Conservation (phyloP, 1,140 invertebrate species). For the Habropoda laboriosa region DNA sequence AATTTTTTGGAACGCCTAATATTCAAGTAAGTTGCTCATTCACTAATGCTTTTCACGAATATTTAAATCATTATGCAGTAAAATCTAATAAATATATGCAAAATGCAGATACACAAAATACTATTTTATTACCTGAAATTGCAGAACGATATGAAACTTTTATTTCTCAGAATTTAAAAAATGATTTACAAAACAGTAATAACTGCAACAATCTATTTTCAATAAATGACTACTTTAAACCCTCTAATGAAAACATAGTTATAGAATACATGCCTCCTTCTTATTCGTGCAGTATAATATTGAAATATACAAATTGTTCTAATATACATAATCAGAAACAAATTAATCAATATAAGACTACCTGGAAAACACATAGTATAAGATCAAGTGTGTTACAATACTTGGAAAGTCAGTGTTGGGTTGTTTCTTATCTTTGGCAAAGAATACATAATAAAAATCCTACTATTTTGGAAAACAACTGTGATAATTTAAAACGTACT, state of each 20-base stretch:
- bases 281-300: constrained; percentile 62
- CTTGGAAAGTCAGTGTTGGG: constrained; percentile 82
- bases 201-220: constrained; percentile 35
- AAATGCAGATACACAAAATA: constrained; percentile 6
- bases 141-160: constrained; percentile 60
- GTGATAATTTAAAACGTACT: constrained; percentile 71
- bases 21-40: constrained; percentile 63
- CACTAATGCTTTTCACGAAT: constrained; percentile 60
- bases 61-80: constrained; percentile 62
- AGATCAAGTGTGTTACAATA: constrained; percentile 81
- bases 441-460: constrained; percentile 78
- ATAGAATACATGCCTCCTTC: constrained; percentile 39
- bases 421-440: constrained; percentile 83
- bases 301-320: constrained; percentile 53
- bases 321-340: constrained; percentile 15
- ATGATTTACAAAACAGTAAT: neutral
- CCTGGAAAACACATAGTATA: constrained; percentile 63
- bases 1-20: constrained; percentile 71
- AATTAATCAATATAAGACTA: neutral
- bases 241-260: constrained; percentile 8
- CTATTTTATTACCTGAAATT: constrained; percentile 62
- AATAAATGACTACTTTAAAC: constrained; percentile 46
- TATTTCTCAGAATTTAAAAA: constrained; percentile 33
- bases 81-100: neutral
- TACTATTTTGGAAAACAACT: constrained; percentile 70